Conservation (phyloP, 2,797 vertebrate species). For the Dallia pectoralis region DNA sequence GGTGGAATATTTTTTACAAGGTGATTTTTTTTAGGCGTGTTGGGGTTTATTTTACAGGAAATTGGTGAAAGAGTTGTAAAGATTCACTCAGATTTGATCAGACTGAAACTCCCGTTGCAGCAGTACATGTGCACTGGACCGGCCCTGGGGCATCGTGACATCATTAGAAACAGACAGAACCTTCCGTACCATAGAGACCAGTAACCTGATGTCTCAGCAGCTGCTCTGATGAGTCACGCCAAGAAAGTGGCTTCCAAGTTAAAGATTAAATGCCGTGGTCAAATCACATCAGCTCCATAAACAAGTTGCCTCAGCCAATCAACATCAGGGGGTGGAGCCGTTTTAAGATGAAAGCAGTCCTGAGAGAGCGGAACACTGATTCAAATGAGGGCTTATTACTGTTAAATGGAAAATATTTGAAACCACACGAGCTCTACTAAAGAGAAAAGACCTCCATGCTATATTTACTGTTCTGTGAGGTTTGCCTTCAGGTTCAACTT, state of each 20-base stretch:
- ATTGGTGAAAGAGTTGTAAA: too few relatives aligned
- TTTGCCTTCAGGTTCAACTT: constrained; percentile 52
- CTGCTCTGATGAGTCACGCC: background rate
- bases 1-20: too few relatives aligned
- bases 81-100: too few relatives aligned
- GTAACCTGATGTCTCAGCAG: background rate
- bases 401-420: constrained; percentile 56
- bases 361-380: constrained; percentile 49
- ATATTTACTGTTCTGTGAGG: constrained; percentile 38
- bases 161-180: background rate
- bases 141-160: background rate
- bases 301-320: constrained; percentile 31
- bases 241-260: constrained; percentile 37
- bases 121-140: too few relatives aligned
- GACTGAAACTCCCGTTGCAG: too few relatives aligned
- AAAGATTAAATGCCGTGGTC: constrained; percentile 16
- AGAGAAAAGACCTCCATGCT: constrained; percentile 28
- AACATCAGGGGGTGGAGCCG: background rate
- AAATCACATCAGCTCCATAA: constrained; percentile 35
- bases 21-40: too few relatives aligned
- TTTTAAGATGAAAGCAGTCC: constrained; percentile 45
- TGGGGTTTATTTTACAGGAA: too few relatives aligned
- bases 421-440: constrained; percentile 44
- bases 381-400: constrained; percentile 48
- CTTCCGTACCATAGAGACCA: background rate